Conservation (phyloP, 2,113 vertebrate species). For the Myiozetetes cayanensis region DNA sequence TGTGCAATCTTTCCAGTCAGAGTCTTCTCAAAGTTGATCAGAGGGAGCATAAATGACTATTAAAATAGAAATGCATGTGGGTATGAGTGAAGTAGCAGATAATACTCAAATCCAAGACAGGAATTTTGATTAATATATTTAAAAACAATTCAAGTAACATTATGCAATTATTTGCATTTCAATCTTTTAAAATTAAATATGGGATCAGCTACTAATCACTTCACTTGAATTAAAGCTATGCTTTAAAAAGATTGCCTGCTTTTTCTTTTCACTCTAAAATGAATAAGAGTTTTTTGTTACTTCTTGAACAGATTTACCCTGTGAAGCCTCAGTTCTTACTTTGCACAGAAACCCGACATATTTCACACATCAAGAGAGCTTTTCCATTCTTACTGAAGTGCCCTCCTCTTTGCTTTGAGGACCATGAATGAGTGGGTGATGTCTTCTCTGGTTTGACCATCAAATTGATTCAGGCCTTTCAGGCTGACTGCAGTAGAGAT, state of each 20-base stretch:
- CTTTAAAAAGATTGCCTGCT: background rate
- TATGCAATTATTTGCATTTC: conserved; percentile 12
- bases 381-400: background rate
- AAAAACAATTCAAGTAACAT: background rate
- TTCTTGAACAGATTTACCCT: background rate
- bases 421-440: background rate
- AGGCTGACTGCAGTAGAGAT: background rate
- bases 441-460: background rate
- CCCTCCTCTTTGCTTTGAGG: background rate
- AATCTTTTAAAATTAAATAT: background rate
- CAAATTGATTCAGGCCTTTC: background rate
- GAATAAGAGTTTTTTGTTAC: background rate
- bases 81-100: background rate
- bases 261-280: background rate
- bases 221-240: conserved; percentile 1
- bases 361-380: background rate
- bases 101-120: background rate
- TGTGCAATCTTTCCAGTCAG: background rate
- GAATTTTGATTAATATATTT: background rate
- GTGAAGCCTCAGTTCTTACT: background rate
- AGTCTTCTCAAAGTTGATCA: background rate
- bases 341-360: background rate
- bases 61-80: background rate
- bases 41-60: background rate
- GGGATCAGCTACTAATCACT: background rate